phyloP scores from a whole-genome alignment of 2,888 invertebrate species.

The Thera obeliscata region DNA sequence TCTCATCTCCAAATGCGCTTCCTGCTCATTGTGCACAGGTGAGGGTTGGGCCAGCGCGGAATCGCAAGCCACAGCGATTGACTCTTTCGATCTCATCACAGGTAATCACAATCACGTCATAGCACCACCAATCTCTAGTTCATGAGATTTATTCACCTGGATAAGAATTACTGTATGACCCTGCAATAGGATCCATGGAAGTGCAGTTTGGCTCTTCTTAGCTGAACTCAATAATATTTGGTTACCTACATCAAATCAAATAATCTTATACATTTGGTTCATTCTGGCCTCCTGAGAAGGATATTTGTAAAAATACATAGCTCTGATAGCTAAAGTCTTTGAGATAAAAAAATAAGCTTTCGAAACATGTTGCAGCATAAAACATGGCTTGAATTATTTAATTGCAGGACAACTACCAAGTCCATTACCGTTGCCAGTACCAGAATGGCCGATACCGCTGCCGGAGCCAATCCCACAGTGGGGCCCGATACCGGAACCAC shows the following conservation, averaged over 20 bases:
- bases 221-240: too few relatives aligned
- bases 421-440: not conserved
- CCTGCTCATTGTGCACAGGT: slow-evolving; percentile 48
- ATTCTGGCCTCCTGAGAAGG: too few relatives aligned
- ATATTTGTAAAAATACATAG: too few relatives aligned
- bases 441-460: slow-evolving; percentile 6
- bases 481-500: not conserved
- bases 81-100: not conserved
- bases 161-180: not conserved
- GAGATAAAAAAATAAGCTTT: too few relatives aligned
- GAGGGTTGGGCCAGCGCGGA: slow-evolving; percentile 4
- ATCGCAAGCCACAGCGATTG: not conserved
- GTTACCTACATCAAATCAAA: too few relatives aligned
- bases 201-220: too few relatives aligned
- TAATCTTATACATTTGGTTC: too few relatives aligned
- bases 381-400: not conserved
- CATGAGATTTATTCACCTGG: not conserved
- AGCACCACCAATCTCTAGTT: not conserved
- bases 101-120: slow-evolving; percentile 10
- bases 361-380: too few relatives aligned
- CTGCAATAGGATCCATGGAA: too few relatives aligned
- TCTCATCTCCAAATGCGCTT: slow-evolving; percentile 59
- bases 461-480: slow-evolving; percentile 12
- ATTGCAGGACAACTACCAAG: slow-evolving; percentile 3
- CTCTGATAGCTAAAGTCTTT: too few relatives aligned